Evolutionary conservation across 2,113 vertebrate species (phyloP), one percentile per base, ranked within the genome.

Genomic region (Dendropsophus ebraccatus): DNA sequence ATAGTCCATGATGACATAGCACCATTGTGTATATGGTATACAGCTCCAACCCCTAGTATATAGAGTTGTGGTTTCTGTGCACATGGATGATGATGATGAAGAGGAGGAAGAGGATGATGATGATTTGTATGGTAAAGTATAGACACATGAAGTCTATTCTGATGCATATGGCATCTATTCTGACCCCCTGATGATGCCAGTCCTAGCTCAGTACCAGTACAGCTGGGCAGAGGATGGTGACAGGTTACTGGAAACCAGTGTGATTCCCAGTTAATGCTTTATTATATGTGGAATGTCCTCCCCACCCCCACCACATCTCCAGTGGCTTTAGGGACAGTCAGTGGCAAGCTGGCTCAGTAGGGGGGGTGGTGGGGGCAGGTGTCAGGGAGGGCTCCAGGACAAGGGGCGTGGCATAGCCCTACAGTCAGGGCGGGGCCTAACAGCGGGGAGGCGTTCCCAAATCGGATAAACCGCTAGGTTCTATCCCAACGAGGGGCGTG

Each of bases 251-350:
- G 30, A n/a, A 58, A 6, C 30, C 54, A 23, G 21, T 30, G 8
- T 83, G 82, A 70, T 75, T 73, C 45, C 8, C 45, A 73, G 65
- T 74, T 47, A 58, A 25, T 74, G 50, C 50, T 84, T 58, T 25
- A 84, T 74, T 73, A 52, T n/a, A 56, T 25, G 52, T 60, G 82
- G 82, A 84, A 84, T 70, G 60, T 58, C 84, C 35, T 85, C 84
- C 84, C 84, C 75, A 85, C 84, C 84, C 84, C 84, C 84, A 85
- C 73, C 35, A 32, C 75, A 79, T 79, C 56, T 79, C 60, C 84
- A 85, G 84, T 78, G 84, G 77, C 77, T 86, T 84, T 86, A 86
- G 84, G 84, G 84, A 86, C 84, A 86, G 62, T 86, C 76, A 80
- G 76, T 86, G 84, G 77, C 84, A 80, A 86, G 77, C 84, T 86